These are phyloP conservation scores for Microplitis manilae DNA, from an alignment of 2,888 invertebrate species.

Conservation along the genomic window DNA sequence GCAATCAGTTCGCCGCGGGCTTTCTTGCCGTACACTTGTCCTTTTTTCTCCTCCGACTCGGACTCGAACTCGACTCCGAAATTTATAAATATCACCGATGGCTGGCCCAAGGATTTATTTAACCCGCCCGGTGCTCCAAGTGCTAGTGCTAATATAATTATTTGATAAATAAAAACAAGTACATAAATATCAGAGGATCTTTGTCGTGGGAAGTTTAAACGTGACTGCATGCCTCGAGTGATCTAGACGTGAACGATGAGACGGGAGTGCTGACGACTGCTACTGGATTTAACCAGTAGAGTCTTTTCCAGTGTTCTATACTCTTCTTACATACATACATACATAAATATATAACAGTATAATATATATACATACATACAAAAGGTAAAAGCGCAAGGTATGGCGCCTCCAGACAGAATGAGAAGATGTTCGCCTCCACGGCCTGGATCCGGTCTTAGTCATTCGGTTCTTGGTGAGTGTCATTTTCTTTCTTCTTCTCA, in stretches of 20 bases:
- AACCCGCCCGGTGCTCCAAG: neutral
- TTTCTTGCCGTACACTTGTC: constrained; percentile 42
- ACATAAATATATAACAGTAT: neutral
- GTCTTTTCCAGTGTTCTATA: constrained; percentile 12
- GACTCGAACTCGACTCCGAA: neutral
- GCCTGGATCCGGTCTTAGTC: constrained; percentile 71
- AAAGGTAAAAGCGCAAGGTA: constrained; percentile 44
- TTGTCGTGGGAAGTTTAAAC: constrained; percentile 46
- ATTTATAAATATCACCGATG: neutral
- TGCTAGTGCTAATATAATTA: neutral
- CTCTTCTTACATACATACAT: neutral
- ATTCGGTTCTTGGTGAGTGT: constrained; percentile 72
- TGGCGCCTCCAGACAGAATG: constrained; percentile 68
- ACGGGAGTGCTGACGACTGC: constrained; percentile 36
- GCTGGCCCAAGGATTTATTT: neutral
- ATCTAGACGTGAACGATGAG: constrained; percentile 38
- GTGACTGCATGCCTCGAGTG: constrained; percentile 44
- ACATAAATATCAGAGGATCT: neutral
- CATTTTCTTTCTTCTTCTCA: constrained; percentile 3
- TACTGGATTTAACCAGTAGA: constrained; percentile 40
- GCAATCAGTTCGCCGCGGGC: constrained; percentile 56
- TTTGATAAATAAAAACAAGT: neutral
- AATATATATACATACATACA: constrained; percentile 7
- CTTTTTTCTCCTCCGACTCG: neutral
- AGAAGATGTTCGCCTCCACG: constrained; percentile 56